Base-by-base conservation (phyloP, 1,140 invertebrate species). In the Panagrolaimus sp. region DNA sequence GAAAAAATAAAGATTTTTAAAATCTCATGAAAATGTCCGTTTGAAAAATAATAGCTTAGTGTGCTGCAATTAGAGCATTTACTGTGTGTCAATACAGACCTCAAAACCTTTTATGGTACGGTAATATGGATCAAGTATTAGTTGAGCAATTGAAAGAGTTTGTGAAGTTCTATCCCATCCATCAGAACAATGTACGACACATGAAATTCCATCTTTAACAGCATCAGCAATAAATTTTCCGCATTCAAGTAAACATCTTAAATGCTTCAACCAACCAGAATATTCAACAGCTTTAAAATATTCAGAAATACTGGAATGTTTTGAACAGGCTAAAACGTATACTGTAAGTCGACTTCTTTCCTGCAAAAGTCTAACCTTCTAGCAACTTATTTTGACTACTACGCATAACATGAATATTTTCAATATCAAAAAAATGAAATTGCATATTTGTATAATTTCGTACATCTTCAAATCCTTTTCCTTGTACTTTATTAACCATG, bases 361-460 rank as follows among this genome's bases (percentile, higher is more conserved):
- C 70, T 42, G 14, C 9, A 43, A 14, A 65, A 69, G 5, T 65
- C 53, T 51, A 85, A 96, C 92, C 90, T 85, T 98, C 95, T 53
- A 96, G 88, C 8, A 99, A 85, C 85, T 97, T 97, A 75, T 90
- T 87, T 45, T 98, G 86, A 84, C 93, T 97, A 78, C 88, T 90
- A 74, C 96, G 87, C 92, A 99, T 98, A 0, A 97, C 93, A 83
- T 99, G 96, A 77, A 99, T 99, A 84, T 99, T 99, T 85, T 98
- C 96, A 79, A 99, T 96, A 45, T 93, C 94, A 74, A 94, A 90
- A 84, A 98, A 99, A 80, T 97, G 90, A 84, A 98, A 98, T 85
- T 97, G 96, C 61, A 98, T 98, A 84, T 97, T 96, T 78, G 94
- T 91, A 85, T 99, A 99, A 82, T 95, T 95, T 61, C 91, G 91